Percentiles rank a stretch among this genome's conserved stretches.
These are phyloP conservation scores for Hyla sarda DNA, from an alignment of 2,113 vertebrate species.

Conservation along the genomic window DNA sequence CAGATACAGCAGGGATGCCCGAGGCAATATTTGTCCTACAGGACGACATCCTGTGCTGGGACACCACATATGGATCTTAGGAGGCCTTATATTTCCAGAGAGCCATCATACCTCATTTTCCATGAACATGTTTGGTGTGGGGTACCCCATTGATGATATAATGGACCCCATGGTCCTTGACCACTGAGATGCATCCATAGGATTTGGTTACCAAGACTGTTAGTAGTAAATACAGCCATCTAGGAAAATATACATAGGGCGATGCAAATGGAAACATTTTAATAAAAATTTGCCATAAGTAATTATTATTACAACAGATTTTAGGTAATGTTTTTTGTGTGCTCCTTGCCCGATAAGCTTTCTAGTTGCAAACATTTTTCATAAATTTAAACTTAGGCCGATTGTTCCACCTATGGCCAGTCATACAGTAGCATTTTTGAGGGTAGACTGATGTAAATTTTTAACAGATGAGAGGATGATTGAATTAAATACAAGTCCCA, in stretches of 20 bases:
- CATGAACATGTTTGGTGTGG: not conserved
- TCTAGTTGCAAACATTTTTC: no score
- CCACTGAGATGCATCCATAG: not conserved
- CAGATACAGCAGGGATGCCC: no score
- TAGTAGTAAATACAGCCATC: not conserved
- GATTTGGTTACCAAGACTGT: not conserved
- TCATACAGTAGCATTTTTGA: no score
- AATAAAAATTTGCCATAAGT: no score
- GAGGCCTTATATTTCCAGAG: no score
- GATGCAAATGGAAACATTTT: not conserved
- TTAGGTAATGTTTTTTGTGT: not conserved
- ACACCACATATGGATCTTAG: no score
- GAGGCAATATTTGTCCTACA: no score
- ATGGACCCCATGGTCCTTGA: not conserved
- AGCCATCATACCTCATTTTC: not conserved
- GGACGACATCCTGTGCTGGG: no score
- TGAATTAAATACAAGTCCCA: not conserved
- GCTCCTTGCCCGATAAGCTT: not conserved
- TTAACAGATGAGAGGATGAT: not conserved
- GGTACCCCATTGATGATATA: not conserved
- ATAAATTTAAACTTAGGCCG: no score
- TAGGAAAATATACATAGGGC: not conserved
- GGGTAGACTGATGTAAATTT: no score
- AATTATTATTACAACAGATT: no score
- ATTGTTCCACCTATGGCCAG: not conserved